A percentile compares a stretch with the other conserved stretches of the same genome.
These are phyloP conservation scores for Caranx melampygus DNA, from an alignment of 2,113 vertebrate species.

Conservation along the genomic window DNA sequence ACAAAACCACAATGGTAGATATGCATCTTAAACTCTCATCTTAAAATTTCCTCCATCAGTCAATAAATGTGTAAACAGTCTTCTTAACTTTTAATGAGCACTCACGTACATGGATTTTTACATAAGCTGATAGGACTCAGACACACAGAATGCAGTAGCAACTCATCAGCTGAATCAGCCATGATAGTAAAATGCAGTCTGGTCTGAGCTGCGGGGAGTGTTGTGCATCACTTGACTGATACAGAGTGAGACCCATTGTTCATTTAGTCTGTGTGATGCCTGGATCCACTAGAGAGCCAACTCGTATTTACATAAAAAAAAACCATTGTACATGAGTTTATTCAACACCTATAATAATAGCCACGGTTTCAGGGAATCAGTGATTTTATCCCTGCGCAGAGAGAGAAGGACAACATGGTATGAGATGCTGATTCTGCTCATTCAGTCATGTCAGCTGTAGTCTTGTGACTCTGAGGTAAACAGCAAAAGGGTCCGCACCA, in stretches of 20 bases:
- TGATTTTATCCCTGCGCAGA: constrained; percentile 40
- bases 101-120: constrained; percentile 1
- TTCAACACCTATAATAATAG: constrained; percentile 56
- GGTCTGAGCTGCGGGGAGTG: constrained; percentile 26
- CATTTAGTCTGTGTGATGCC: constrained; percentile 29
- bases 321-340: constrained; percentile 49
- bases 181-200: constrained; percentile 24
- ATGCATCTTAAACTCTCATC: background rate
- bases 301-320: constrained; percentile 51
- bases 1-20: background rate
- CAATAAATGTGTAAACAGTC: background rate
- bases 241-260: constrained; percentile 31
- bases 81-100: constrained; percentile 16
- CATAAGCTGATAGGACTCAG: background rate
- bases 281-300: constrained; percentile 19
- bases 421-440: constrained; percentile 27
- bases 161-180: background rate
- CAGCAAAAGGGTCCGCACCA: background rate
- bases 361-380: constrained; percentile 59
- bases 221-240: constrained; percentile 29
- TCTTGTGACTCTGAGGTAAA: constrained; percentile 14
- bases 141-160: background rate
- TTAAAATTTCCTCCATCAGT: background rate
- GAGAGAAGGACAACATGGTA: constrained; percentile 27
- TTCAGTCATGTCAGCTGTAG: constrained; percentile 44